These are phyloP conservation scores for Cyphomyrus discorhynchus DNA, from an alignment of 2,113 vertebrate genomes.

Conservation along the genomic window DNA sequence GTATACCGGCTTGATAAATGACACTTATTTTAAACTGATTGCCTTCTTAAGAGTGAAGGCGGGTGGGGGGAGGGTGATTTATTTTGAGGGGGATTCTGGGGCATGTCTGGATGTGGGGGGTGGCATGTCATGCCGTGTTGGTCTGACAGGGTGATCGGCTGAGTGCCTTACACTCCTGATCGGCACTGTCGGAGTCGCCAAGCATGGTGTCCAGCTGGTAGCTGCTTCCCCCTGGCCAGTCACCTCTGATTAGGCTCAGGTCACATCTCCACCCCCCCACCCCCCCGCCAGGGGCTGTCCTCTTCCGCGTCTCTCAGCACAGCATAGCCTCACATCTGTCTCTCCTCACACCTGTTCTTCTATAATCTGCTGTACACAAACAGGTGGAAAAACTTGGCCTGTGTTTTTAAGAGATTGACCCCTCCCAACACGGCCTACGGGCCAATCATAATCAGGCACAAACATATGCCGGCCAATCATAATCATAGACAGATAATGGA, in stretches of 20 bases:
- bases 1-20: slow-evolving; percentile 16
- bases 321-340: neutral
- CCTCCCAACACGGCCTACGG: neutral
- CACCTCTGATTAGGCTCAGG: neutral
- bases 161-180: neutral
- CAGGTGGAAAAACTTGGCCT: neutral
- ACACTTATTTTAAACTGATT: slow-evolving; percentile 20
- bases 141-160: neutral
- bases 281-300: neutral
- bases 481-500: neutral
- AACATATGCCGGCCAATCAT: neutral
- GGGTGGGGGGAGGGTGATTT: neutral
- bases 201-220: neutral
- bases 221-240: neutral
- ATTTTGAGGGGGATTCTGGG: slow-evolving; percentile 7
- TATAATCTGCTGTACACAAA: neutral
- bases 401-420: neutral
- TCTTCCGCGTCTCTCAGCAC: neutral
- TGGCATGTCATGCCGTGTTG: neutral
- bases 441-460: neutral
- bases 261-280: neutral
- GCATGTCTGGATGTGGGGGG: neutral
- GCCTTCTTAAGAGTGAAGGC: neutral
- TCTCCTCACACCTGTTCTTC: neutral
- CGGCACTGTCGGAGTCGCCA: neutral